phyloP scores from a whole-genome alignment of 2,113 vertebrate genomes.

The Prolemur simus region DNA sequence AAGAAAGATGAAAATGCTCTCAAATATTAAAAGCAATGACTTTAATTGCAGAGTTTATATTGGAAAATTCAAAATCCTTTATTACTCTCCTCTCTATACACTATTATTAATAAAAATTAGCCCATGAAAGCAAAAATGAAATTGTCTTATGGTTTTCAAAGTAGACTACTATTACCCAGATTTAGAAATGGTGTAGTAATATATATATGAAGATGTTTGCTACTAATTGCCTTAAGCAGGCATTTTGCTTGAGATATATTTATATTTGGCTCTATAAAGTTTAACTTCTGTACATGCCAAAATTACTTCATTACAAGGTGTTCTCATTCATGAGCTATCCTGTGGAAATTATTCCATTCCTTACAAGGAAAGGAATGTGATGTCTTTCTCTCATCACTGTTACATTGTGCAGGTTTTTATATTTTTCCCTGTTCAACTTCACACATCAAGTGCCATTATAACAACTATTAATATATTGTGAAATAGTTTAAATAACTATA shows the following conservation, averaged over 20 bases:
- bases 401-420: neutral
- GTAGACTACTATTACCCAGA: neutral
- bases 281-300: neutral
- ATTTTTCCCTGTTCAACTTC: slow-evolving; percentile 5
- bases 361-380: neutral
- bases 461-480: neutral
- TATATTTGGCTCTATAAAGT: neutral
- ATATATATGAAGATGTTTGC: neutral
- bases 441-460: slow-evolving; percentile 21
- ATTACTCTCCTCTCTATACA: neutral
- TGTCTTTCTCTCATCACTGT: neutral
- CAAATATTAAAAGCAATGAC: neutral
- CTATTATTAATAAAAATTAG: neutral
- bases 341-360: neutral
- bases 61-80: neutral
- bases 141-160: neutral
- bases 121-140: neutral
- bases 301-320: neutral
- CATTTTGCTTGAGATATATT: neutral
- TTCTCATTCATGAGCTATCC: neutral
- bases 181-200: neutral
- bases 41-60: neutral
- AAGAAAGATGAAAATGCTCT: neutral
- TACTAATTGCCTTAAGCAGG: neutral
- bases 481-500: slow-evolving; percentile 51